A percentile compares a stretch with the other conserved stretches of the same genome.
These are phyloP conservation scores for Monopis laevigella DNA, from an alignment of 2,888 invertebrate genomes.

Conservation along the genomic window DNA sequence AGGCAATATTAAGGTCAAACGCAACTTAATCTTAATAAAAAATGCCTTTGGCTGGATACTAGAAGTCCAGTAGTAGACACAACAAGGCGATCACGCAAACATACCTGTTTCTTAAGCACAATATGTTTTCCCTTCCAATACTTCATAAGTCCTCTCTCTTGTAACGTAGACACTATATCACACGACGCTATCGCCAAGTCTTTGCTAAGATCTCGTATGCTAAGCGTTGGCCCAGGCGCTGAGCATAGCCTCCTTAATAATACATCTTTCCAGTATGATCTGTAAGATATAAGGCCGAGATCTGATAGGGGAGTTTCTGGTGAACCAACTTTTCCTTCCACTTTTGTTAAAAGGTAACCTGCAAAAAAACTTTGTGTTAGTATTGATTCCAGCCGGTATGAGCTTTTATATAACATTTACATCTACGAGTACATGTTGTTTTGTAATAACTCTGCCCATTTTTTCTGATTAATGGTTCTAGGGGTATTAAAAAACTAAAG, in stretches of 20 bases:
- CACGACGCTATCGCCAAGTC: conserved; percentile 97
- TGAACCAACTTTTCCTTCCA: conserved; percentile 98
- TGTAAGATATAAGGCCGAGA: conserved; percentile 95
- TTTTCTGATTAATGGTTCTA: no score
- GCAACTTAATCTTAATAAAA: no score
- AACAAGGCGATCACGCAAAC: conserved; percentile 19
- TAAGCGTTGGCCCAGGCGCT: conserved; percentile 87
- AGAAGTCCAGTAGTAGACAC: conserved; percentile 6
- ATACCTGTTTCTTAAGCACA: conserved; percentile 90
- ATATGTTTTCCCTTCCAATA: conserved; percentile 99
- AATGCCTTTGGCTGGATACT: no score
- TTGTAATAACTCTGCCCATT: no score
- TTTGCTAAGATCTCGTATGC: conserved; percentile 86
- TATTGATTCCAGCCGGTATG: no score
- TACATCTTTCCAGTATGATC: conserved; percentile 99
- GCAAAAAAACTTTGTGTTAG: conserved; percentile 22
- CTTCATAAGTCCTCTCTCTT: conserved; percentile 96
- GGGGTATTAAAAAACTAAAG: no score
- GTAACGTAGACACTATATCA: conserved; percentile 97
- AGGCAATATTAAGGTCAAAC: no score
- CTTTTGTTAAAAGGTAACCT: conserved; percentile 96
- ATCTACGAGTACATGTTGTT: no score
- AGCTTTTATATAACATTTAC: no score
- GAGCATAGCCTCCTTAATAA: conserved; percentile 90
- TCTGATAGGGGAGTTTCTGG: conserved; percentile 99